Evolutionary conservation across 2,797 vertebrate species (phyloP), one percentile per base, ranked within the genome.

Genomic region (Monodelphis domestica): DNA sequence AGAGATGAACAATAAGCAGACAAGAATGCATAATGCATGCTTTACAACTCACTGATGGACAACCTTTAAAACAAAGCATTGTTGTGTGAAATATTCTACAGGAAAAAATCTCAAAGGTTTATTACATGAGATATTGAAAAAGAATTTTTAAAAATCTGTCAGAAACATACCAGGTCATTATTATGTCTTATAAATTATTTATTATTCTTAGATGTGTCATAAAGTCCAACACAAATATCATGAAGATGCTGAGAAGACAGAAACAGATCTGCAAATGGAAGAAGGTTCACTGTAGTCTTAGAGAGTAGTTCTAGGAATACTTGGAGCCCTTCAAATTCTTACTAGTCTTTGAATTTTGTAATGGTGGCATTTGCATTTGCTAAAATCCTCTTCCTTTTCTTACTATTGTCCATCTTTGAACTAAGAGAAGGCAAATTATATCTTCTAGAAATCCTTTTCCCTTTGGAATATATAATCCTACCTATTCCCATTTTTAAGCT

Each of bases 161-260:
- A 97, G 96, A 97, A 97, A 97, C 92, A 95, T 96, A 95, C 78
- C 94, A 97, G 96, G 54, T 93, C 95, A 95, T 97, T 95, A 97
- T 97, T 97, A 90, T 89, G 88, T 95, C 96, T 97, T 97, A 97
- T 97, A 97, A 97, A 97, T 97, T 97, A 97, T 97, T 97, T 97
- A 97, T 97, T 97, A 96, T 96, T 95, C 95, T 97, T 97, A 95
- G 93, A 96, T 97, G 94, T 97, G 96, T 96, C 95, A 96, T 96
- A 95, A 97, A 97, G 90, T 95, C 96, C 96, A 97, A 96, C 78
- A 96, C 89, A 97, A 96, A 97, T 95, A 97, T 93, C 95, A 63
- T 12, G 54, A 94, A 97, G 94, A 87, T 63, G 96, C 96, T 97
- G 97, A 97, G 93, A 97, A 97, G 96, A 96, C 95, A 96, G 93